Evolutionary conservation across 2,113 vertebrate species (phyloP), one percentile per base, ranked within the genome.

Genomic region (Archocentrus centrarchus): DNA sequence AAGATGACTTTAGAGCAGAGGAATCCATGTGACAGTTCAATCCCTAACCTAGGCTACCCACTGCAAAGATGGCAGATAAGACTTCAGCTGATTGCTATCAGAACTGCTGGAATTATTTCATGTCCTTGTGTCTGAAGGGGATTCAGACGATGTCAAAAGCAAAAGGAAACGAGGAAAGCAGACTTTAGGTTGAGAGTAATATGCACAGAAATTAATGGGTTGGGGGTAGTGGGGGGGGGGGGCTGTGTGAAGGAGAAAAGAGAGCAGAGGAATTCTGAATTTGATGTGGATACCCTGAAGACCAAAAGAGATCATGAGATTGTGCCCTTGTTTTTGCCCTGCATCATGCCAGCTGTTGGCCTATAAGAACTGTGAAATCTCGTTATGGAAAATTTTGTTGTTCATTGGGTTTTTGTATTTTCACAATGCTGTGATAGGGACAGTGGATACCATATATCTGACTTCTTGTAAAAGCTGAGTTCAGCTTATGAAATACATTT

Each of bases 1-100:
- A 93, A 90, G 90, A 94, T 89, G 88, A 87, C 91, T 90, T 90
- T 78, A 88, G 89, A 93, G 89, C 88, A 80, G 85, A 90, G 90
- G 90, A 84, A 88, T 88, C 85, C 85, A 79, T 91, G 83, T 93
- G 92, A 91, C 88, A 37, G 81, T 91, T 92, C 81, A 91, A 55
- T 92, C 84, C 62, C 85, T 78, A 87, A 93, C 89, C 83, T 77
- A 90, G 80, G 86, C 90, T 57, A 53, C 83, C 55, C 64, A 73
- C 59, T 59, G 77, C 79, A 89, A 75, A 80, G 82, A 91, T 92
- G 82, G 77, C 64, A 79, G 84, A 93, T 89, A 91, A 87, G 84
- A 57, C 66, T 88, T 77, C 18, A 55, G 55, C 77, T 63, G 88
- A 92, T 91, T 88, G 60, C 75, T 79, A 81, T 88, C 86, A 82